Percentiles rank a stretch among this genome's conserved stretches.
Evolutionary conservation across 2,797 vertebrate species (phyloP).

Genomic region (Sebastes minor): DNA sequence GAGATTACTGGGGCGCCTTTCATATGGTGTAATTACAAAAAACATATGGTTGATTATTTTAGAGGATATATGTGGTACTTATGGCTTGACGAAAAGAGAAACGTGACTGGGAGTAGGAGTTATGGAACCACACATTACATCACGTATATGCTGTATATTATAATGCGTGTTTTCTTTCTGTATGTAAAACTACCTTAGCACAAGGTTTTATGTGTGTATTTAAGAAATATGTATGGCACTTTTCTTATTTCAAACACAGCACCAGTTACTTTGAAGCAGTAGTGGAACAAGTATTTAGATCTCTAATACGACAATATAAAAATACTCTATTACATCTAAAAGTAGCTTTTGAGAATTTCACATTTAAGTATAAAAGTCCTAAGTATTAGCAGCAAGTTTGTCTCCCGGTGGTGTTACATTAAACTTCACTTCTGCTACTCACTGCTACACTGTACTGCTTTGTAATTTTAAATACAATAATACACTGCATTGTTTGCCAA

Average conservation of each 20-base stretch:
- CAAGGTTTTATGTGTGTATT: not conserved
- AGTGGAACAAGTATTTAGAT: not conserved
- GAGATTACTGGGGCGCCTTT: conserved; percentile 42
- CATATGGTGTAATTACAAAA: conserved; percentile 51
- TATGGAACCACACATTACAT: conserved; percentile 23
- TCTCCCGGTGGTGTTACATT: not conserved
- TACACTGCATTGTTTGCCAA: too few species aligned
- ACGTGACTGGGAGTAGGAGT: conserved; percentile 5
- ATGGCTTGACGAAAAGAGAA: conserved; percentile 25
- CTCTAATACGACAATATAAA: not conserved
- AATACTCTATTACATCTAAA: not conserved
- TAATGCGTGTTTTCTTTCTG: not conserved
- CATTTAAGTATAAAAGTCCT: not conserved
- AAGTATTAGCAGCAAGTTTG: not conserved
- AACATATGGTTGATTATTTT: conserved; percentile 68
- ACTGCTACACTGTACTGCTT: not conserved
- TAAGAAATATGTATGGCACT: not conserved
- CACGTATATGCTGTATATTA: not conserved
- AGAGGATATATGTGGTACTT: conserved; percentile 37
- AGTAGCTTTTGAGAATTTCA: too few species aligned
- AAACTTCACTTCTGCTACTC: not conserved
- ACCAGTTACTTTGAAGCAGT: not conserved
- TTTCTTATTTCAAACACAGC: not conserved
- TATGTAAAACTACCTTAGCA: not conserved
- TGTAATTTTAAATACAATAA: not conserved